Conservation (phyloP, 2,113 vertebrate genomes). For the Galemys pyrenaicus region DNA sequence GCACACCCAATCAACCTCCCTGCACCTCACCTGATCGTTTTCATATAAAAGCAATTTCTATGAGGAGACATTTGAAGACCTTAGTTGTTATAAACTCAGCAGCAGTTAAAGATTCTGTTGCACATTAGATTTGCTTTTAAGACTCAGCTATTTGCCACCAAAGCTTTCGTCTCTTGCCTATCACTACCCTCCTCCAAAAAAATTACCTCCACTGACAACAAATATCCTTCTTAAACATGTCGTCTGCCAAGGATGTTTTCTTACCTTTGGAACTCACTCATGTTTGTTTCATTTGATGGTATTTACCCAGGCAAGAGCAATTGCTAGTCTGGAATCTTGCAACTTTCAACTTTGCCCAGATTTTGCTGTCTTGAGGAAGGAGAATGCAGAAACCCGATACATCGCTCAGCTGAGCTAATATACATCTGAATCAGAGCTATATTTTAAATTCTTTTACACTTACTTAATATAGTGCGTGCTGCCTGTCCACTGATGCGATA, state of each 20-base stretch:
- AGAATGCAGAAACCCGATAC: background rate
- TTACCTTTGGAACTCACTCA: constrained; percentile 73
- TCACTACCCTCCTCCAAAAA: background rate
- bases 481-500: constrained; percentile 84
- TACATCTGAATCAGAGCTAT: constrained; percentile 72
- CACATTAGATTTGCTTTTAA: constrained; percentile 30
- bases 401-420: constrained; percentile 36
- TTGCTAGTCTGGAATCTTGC: constrained; percentile 72
- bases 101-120: constrained; percentile 35
- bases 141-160: constrained; percentile 66
- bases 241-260: constrained; percentile 56
- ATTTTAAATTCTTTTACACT: constrained; percentile 84
- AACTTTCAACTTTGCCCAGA: constrained; percentile 83
- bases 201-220: background rate
- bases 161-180: constrained; percentile 45
- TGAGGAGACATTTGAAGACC: background rate
- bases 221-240: background rate
- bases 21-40: constrained; percentile 45
- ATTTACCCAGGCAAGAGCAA: constrained; percentile 70
- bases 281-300: constrained; percentile 57
- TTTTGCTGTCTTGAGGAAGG: constrained; percentile 22
- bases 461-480: constrained; percentile 83
- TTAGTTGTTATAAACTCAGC: constrained; percentile 4
- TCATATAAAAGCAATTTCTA: constrained; percentile 60
- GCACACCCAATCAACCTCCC: constrained; percentile 43